Conservation (phyloP, 2,113 vertebrate species). For the Rhinoptilus africanus region DNA sequence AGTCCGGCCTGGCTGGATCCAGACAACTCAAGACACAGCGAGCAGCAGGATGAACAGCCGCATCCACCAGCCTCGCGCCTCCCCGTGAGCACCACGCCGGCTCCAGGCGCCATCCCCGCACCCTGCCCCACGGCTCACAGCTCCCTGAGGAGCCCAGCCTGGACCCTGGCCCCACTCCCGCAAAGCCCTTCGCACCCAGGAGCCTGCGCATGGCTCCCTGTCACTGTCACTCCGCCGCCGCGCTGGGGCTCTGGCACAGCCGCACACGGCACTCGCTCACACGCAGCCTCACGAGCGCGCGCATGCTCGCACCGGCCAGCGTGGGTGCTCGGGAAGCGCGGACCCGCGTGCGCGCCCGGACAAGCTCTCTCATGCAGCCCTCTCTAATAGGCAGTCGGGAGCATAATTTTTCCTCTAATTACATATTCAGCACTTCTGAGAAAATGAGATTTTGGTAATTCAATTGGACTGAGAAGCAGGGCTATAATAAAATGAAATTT, state of each 20-base stretch:
- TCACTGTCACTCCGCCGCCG: fast-evolving
- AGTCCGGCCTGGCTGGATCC: fast-evolving
- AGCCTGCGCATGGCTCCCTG: not conserved
- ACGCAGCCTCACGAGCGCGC: not conserved
- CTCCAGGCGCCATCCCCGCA: not conserved
- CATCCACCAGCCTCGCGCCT: fast-evolving
- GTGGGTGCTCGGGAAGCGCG: not conserved
- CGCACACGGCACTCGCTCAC: fast-evolving
- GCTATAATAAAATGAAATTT: slow-evolving; percentile 85
- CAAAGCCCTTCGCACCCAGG: not conserved
- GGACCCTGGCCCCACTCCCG: not conserved
- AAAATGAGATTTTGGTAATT: slow-evolving; percentile 95
- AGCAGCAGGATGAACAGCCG: fast-evolving
- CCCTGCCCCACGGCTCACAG: not conserved
- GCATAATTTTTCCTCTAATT: slow-evolving; percentile 84
- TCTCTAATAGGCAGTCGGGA: slow-evolving; percentile 78
- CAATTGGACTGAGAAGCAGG: slow-evolving; percentile 87
- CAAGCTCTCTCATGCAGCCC: slow-evolving; percentile 27
- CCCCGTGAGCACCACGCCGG: fast-evolving
- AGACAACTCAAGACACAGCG: fast-evolving
- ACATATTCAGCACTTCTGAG: slow-evolving; percentile 90
- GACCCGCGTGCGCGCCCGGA: not conserved
- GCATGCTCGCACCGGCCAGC: fast-evolving
- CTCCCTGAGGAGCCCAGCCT: not conserved
- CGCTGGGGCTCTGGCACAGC: not conserved